Evolutionary conservation across 2,888 invertebrate species (phyloP), one percentile per base, ranked within the genome.

Genomic region (Caenorhabditis wallacei): DNA sequence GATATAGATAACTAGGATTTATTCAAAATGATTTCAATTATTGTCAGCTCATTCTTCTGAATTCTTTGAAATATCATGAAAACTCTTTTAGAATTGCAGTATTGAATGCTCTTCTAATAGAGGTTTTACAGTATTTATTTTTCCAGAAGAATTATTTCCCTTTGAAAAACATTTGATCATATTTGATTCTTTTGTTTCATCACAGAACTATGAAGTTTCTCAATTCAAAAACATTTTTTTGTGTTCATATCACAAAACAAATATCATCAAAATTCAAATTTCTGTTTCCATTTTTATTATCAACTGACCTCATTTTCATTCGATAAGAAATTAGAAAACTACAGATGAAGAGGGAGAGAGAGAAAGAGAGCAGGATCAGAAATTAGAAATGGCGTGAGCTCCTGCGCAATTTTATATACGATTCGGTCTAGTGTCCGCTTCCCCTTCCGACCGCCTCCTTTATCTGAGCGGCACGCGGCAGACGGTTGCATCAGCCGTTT

Each of bases 401-500:
- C 76, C 24, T 53, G 64, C 61, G 54, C 68, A 59, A 56, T 46
- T 64, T 64, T 70, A 63, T 79, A 70, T 53, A 37, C 46, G 53
- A 37, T 16, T 20, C 26, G 13, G 8, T 51, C 51, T 8, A 8
- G 22, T 48, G 59, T 56, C 54, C 68, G 59, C 20, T 35, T 22
- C 11, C 26, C 24, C 40, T 48, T 30, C 26, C 40, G 40, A 46
- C 40, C 46, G 37, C 2, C 37, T 37, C 57, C 75, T 40, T 20
- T 13, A 48, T 68, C 72, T 82, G 78, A 78, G 69, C 82, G 78
- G 66, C 61, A 78, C 40, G 70, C 70, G 53, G 59, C 59, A 70
- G 70, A 75, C 70, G 56, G 71, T 81, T 81, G 81, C 81, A 81
- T 81, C 81, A 81, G 81, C 81, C 81, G 64, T 26, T 53, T 56